Percentiles rank a stretch among this genome's conserved stretches.
phyloP scores from a whole-genome alignment of 2,113 vertebrate species.

The Poeciliopsis occidentalis region DNA sequence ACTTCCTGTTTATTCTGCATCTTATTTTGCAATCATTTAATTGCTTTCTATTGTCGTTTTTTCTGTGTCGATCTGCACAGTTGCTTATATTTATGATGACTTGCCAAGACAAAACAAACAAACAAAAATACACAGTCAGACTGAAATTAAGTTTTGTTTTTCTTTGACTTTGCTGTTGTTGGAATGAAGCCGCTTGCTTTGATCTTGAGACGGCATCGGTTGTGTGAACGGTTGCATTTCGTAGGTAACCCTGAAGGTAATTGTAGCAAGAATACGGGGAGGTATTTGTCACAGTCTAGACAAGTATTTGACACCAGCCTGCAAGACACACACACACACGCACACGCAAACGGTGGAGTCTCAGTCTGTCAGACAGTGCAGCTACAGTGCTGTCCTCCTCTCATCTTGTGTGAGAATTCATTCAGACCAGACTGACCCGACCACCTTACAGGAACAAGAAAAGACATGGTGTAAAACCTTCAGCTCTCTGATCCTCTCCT shows the following conservation, averaged over 20 bases:
- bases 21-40: conserved; percentile 18
- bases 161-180: conserved; percentile 13
- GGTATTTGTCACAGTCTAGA: conserved; percentile 78
- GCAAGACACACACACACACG: conserved; percentile 65
- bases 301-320: conserved; percentile 80
- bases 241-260: conserved; percentile 60
- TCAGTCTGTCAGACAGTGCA: conserved; percentile 68
- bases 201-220: conserved; percentile 49
- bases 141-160: conserved; percentile 24
- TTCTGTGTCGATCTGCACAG: conserved; percentile 3
- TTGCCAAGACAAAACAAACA: conserved; percentile 3
- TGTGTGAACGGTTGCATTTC: conserved; percentile 60
- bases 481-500: conserved; percentile 19
- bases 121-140: conserved; percentile 5
- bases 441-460: conserved; percentile 54
- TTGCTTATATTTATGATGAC: conserved; percentile 12
- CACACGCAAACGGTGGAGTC: conserved; percentile 53
- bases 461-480: conserved; percentile 38
- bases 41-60: conserved; percentile 6
- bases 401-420: conserved; percentile 59
- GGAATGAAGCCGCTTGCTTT: conserved; percentile 30
- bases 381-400: conserved; percentile 58
- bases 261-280: conserved; percentile 58
- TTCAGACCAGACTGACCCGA: conserved; percentile 54
- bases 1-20: conserved; percentile 21